phyloP scores from a whole-genome alignment of 2,797 vertebrate species.

The Potorous gilbertii region DNA sequence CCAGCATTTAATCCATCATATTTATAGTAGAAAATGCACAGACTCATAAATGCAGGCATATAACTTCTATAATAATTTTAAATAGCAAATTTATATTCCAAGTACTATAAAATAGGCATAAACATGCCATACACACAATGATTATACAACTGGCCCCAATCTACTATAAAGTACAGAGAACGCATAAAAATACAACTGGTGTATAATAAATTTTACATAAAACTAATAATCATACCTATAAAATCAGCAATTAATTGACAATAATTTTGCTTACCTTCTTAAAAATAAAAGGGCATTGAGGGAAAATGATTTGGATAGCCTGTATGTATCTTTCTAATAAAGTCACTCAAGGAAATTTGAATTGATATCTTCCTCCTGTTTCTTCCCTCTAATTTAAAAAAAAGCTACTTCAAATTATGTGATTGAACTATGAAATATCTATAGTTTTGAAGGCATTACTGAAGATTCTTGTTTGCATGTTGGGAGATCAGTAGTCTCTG shows the following conservation, averaged over 20 bases:
- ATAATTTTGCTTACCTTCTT: neutral
- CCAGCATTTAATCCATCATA: neutral
- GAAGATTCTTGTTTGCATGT: neutral
- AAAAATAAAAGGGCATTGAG: neutral
- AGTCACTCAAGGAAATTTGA: neutral
- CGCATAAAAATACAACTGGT: neutral
- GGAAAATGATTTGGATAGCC: neutral
- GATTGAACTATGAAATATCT: neutral
- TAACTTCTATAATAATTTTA: neutral
- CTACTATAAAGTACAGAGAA: neutral
- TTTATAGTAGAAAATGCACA: neutral
- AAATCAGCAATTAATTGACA: neutral
- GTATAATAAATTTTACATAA: neutral
- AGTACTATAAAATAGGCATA: neutral
- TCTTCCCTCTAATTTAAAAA: neutral
- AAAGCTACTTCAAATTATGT: neutral
- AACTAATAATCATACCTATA: neutral
- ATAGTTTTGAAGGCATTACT: neutral
- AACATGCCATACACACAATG: neutral
- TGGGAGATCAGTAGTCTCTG: neutral
- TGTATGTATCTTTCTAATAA: neutral
- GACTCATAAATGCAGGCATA: neutral
- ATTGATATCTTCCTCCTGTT: neutral
- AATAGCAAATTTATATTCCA: neutral
- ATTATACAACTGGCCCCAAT: neutral